Percentiles rank a stretch among this genome's conserved stretches.
phyloP scores from a whole-genome alignment of 2,797 vertebrate genomes.

The Urocyon cinereoargenteus region DNA sequence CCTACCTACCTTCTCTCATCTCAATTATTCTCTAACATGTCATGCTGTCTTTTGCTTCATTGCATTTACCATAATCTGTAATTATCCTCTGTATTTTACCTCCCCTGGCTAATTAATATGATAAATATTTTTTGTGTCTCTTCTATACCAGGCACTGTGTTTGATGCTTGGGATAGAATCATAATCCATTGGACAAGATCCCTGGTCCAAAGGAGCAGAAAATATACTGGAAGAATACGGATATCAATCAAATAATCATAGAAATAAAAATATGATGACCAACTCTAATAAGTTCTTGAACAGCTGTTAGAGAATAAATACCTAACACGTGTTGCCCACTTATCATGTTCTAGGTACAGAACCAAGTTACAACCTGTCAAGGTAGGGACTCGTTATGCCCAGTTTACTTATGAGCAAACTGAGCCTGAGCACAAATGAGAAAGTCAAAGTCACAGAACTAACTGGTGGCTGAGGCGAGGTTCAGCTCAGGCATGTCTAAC shows the following conservation, averaged over 20 bases:
- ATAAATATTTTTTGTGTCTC: background rate
- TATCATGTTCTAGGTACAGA: background rate
- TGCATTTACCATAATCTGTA: background rate
- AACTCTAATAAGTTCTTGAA: background rate
- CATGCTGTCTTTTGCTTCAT: background rate
- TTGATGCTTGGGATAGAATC: background rate
- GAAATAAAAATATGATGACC: background rate
- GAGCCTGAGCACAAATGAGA: background rate
- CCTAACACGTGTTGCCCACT: background rate
- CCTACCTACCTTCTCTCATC: background rate
- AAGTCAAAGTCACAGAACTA: background rate
- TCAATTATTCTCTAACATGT: background rate
- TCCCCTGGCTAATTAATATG: background rate
- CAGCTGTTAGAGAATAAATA: background rate
- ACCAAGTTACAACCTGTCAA: background rate
- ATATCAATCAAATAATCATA: background rate
- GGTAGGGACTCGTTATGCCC: too few relatives aligned
- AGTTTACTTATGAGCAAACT: background rate
- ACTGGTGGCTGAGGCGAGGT: background rate
- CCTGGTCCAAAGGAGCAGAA: background rate
- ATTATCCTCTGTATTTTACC: background rate
- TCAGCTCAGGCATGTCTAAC: background rate
- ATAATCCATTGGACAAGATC: background rate
- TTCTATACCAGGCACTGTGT: background rate
- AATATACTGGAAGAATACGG: background rate